Percentiles rank a stretch among this genome's conserved stretches.
These are phyloP conservation scores for Echinarachnius parma DNA, from an alignment of 53 echinoderm and acorn worm genomes.

Conservation along the genomic window DNA sequence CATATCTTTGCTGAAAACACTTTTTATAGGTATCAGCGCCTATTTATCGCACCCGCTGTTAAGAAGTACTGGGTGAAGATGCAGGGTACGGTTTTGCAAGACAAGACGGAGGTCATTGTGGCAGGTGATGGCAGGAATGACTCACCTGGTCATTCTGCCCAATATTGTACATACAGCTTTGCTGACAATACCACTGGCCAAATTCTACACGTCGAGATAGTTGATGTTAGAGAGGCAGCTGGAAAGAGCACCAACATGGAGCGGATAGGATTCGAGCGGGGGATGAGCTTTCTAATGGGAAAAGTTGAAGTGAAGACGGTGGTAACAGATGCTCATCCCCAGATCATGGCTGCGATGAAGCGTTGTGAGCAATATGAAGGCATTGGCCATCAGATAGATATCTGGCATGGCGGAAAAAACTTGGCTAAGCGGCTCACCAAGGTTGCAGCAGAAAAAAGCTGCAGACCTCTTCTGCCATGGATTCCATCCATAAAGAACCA, in stretches of 20 bases:
- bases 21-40: slow-evolving; percentile 6
- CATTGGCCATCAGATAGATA: slow-evolving; percentile 33
- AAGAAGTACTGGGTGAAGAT: neutral
- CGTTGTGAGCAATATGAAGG: slow-evolving; percentile 8
- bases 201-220: slow-evolving; percentile 26
- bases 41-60: slow-evolving; percentile 32
- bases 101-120: slow-evolving; percentile 5
- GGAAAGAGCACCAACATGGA: slow-evolving; percentile 45
- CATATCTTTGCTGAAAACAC: neutral
- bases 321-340: slow-evolving; percentile 45
- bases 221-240: slow-evolving; percentile 27
- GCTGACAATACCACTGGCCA: neutral
- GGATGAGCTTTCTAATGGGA: slow-evolving; percentile 4
- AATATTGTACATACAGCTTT: slow-evolving; percentile 12
- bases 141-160: slow-evolving; percentile 30
- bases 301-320: slow-evolving; percentile 10
- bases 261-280: slow-evolving; percentile 23
- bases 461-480: slow-evolving; percentile 12
- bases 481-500: slow-evolving; percentile 34
- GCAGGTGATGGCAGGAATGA: slow-evolving; percentile 40
- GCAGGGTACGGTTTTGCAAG: neutral
- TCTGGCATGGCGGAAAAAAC: slow-evolving; percentile 46
- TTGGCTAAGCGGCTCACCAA: slow-evolving; percentile 11
- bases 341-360: slow-evolving; percentile 39
- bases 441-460: slow-evolving; percentile 10